phyloP scores from a whole-genome alignment of 2,113 vertebrate species.

The Cebidichthys violaceus region DNA sequence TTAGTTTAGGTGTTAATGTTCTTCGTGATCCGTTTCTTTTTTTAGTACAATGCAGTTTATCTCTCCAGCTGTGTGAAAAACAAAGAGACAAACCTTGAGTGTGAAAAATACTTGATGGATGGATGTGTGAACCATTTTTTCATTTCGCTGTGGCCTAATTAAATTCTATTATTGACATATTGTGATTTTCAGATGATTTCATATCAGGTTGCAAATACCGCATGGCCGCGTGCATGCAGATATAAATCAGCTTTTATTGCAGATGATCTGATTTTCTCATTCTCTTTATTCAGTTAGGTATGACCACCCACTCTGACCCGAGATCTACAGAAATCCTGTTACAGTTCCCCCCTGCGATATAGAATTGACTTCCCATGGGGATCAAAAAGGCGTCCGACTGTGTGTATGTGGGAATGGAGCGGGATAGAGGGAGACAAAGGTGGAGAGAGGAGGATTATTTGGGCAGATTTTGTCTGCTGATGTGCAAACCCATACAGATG shows the following conservation, averaged over 20 bases:
- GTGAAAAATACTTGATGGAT: constrained; percentile 3
- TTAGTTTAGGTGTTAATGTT: not conserved
- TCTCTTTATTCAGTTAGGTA: constrained; percentile 60
- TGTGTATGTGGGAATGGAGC: constrained; percentile 46
- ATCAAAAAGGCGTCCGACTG: constrained; percentile 37
- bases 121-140: constrained; percentile 32
- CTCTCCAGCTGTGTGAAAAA: not conserved
- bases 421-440: not conserved
- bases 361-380: constrained; percentile 50
- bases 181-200: constrained; percentile 44
- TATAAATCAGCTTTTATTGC: constrained; percentile 73
- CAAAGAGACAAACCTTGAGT: constrained; percentile 15
- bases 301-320: constrained; percentile 70
- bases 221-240: constrained; percentile 6
- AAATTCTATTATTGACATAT: constrained; percentile 57
- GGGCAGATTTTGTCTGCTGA: constrained; percentile 46
- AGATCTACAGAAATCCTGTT: constrained; percentile 73
- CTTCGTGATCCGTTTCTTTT: not conserved
- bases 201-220: constrained; percentile 18
- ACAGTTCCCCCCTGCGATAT: constrained; percentile 34
- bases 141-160: constrained; percentile 28
- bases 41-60: not conserved
- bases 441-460: constrained; percentile 50
- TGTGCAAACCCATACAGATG: constrained; percentile 29
- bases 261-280: constrained; percentile 70